phyloP scores from a whole-genome alignment of 2,113 vertebrate species.

The Dipodomys merriami region DNA sequence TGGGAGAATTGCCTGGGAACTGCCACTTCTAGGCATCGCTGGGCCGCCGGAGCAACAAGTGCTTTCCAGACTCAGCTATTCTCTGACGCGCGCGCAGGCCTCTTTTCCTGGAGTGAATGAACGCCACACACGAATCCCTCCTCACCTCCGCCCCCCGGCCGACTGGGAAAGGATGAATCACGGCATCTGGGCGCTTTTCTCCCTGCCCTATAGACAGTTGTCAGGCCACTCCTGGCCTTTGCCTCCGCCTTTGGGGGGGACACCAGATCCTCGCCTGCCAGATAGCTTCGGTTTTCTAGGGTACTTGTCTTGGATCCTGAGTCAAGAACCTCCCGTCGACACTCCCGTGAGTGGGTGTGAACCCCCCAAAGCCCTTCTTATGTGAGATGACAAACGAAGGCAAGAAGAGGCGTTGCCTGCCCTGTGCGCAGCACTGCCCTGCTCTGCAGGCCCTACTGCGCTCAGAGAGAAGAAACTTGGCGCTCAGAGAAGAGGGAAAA shows the following conservation, averaged over 20 bases:
- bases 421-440: rapidly evolving
- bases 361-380: not conserved
- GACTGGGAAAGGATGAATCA: not conserved
- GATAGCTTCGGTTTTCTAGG: not conserved
- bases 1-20: not conserved
- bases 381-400: not conserved
- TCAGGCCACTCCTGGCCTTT: not conserved
- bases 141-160: too few relatives aligned
- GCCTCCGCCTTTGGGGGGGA: not conserved
- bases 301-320: not conserved
- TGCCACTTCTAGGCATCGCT: not conserved
- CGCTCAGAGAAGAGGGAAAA: not conserved
- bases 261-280: not conserved
- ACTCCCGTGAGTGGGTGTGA: not conserved
- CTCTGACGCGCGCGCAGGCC: too few relatives aligned
- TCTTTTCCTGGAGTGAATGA: not conserved
- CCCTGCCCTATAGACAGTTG: not conserved
- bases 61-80: not conserved
- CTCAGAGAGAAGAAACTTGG: not conserved
- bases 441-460: not conserved
- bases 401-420: not conserved
- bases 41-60: slow-evolving; percentile 67
- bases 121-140: not conserved
- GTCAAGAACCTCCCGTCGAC: not conserved
- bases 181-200: not conserved